These are phyloP conservation scores for Cepaea hortensis DNA, from an alignment of 2,888 invertebrate species.

Conservation along the genomic window DNA sequence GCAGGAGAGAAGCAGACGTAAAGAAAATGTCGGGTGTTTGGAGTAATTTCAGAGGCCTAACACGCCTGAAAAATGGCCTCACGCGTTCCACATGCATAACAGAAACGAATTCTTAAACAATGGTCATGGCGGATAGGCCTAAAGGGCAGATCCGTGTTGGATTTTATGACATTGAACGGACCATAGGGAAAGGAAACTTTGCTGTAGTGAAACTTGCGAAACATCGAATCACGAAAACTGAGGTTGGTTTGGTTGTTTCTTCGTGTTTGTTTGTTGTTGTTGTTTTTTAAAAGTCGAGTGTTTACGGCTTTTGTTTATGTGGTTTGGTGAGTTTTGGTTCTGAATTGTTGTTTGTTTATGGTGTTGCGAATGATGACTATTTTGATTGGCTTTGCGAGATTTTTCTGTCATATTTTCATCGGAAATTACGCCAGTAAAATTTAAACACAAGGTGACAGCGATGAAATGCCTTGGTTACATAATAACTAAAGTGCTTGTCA, in stretches of 20 bases:
- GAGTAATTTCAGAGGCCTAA: slow-evolving; percentile 51
- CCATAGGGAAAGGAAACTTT: slow-evolving; percentile 99
- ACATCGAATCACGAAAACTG: slow-evolving; percentile 97
- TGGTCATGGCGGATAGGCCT: slow-evolving; percentile 55
- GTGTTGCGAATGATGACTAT: not conserved
- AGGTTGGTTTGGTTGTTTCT: slow-evolving; percentile 82
- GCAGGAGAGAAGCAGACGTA: slow-evolving; percentile 54
- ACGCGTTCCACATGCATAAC: slow-evolving; percentile 36
- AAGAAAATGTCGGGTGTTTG: slow-evolving; percentile 52
- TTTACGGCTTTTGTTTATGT: not conserved
- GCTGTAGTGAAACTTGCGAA: slow-evolving; percentile 98
- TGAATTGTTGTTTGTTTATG: not conserved
- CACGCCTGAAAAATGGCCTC: slow-evolving; percentile 53
- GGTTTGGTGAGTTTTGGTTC: not conserved
- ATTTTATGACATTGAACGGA: slow-evolving; percentile 97
- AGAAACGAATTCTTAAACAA: slow-evolving; percentile 49
- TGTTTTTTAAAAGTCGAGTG: slow-evolving; percentile 9
- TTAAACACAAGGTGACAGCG: too few species aligned
- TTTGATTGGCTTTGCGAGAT: too few species aligned
- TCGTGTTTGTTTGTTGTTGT: not conserved
- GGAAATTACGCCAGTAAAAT: not conserved
- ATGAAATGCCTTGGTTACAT: too few species aligned
- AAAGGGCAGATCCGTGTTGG: slow-evolving; percentile 82
- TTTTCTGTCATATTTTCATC: slow-evolving; percentile 5
- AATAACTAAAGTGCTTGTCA: too few species aligned